These are phyloP conservation scores for Hydrozoanthus gracilis DNA, from an alignment of 92 coral and sea anemone genomes.

Conservation along the genomic window DNA sequence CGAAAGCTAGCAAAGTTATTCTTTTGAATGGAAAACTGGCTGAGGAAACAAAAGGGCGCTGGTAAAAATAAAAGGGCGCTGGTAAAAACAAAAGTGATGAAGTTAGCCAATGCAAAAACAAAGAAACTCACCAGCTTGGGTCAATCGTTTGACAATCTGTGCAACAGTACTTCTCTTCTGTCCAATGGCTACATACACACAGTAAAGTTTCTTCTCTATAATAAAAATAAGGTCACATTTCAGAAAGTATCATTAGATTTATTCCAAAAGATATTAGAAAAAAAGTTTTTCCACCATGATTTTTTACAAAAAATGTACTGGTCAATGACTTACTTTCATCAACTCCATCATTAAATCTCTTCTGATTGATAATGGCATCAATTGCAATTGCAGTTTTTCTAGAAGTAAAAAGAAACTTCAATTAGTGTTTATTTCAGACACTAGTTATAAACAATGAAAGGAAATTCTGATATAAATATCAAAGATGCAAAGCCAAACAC, in stretches of 20 bases:
- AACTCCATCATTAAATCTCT: constrained; percentile 93
- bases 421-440: not conserved
- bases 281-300: not conserved
- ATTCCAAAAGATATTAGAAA: not conserved
- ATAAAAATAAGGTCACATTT: not conserved
- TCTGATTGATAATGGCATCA: constrained; percentile 98
- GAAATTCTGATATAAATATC: too few species aligned
- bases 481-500: not conserved
- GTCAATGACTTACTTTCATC: constrained; percentile 90
- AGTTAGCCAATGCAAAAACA: not conserved
- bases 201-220: constrained; percentile 96
- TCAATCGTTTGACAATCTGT: constrained; percentile 91
- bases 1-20: too few species aligned
- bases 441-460: too few species aligned
- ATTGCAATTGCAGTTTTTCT: constrained; percentile 99
- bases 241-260: not conserved
- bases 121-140: constrained; percentile 86
- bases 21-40: too few species aligned
- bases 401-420: not conserved
- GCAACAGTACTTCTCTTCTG: constrained; percentile 99
- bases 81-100: not conserved
- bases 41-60: too few species aligned
- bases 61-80: not conserved
- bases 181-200: constrained; percentile 99
- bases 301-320: not conserved